Base-by-base conservation (phyloP, 2,113 vertebrate genomes). In the Apteryx mantelli region DNA sequence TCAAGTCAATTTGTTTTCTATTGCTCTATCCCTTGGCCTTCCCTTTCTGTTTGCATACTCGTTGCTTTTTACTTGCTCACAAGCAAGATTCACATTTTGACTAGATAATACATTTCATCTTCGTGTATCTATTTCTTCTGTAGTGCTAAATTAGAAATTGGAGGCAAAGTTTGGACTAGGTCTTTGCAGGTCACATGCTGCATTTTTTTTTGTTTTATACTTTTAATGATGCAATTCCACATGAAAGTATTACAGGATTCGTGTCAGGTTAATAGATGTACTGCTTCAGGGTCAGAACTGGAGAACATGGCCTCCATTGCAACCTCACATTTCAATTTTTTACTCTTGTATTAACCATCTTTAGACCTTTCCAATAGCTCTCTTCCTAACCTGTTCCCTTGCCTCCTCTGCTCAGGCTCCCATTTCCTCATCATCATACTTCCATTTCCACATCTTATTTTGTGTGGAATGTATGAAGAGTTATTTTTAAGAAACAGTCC, bases 21-120 rank as follows among this genome's bases (percentile, higher is more conserved):
- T 26, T 4, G 1, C 19, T 16, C 53, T 44, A 25, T 30, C 52
- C 36, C 3, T 25, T 1, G 0, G 3, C 18, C 52, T 5, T 15
- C 13, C 20, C 6, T n/a, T 66, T 79, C 61, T 56, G 16, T 28
- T 9, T 30, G 12, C 0, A 0, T 42, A n/a, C 28, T 82, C 13
- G 18, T 22, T 87, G 20, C 30, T 11, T 77, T 80, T 74, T 52
- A 30, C 8, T 40, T 76, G 46, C 30, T 68, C 8, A 17, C 2
- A 36, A 30, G 5, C 4, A 26, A 52, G 8, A 16, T 50, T 11
- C n/a, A 55, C 17, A 13, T 24, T 60, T 88, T 65, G 12, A 52
- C 6, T 6, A 42, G 42, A 36, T 4, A 48, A 53, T 9, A 32
- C 15, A 9, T 71, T 80, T 84, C 6, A 26, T 64, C 6, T 60